Evolutionary conservation across 2,113 vertebrate genomes (phyloP).

Genomic region (Lophochroa leadbeateri): DNA sequence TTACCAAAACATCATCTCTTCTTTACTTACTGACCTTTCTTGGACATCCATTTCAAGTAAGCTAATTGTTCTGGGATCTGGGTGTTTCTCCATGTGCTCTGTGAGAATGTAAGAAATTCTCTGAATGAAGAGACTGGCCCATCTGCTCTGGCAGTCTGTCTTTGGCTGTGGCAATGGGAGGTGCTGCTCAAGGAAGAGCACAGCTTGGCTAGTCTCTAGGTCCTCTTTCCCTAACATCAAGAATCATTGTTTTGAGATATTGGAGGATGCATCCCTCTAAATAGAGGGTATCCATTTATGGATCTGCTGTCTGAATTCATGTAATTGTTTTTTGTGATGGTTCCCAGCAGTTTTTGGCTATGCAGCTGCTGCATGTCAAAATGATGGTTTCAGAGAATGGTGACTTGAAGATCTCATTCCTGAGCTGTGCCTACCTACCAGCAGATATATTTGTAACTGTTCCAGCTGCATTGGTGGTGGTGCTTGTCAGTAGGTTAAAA

Average conservation of each 20-base stretch:
- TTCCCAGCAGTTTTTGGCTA: neutral
- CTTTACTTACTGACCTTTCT: neutral
- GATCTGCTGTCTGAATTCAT: neutral
- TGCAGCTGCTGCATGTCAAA: neutral
- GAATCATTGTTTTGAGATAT: neutral
- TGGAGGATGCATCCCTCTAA: neutral
- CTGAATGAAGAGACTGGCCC: neutral
- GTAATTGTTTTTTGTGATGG: neutral
- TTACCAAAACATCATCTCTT: neutral
- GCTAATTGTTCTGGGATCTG: neutral
- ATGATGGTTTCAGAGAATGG: neutral
- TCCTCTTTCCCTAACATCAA: neutral
- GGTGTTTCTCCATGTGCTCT: neutral
- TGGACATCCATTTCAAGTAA: neutral
- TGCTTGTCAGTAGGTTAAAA: neutral
- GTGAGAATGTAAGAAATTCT: neutral
- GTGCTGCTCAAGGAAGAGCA: neutral
- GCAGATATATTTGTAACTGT: neutral
- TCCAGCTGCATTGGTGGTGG: neutral
- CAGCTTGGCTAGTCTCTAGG: neutral
- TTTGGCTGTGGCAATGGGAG: neutral
- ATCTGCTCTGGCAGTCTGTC: neutral
- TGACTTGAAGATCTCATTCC: neutral
- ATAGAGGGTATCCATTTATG: neutral
- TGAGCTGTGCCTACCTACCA: neutral